Evolutionary conservation across 2,113 vertebrate species (phyloP).

Genomic region (Meriones unguiculatus): DNA sequence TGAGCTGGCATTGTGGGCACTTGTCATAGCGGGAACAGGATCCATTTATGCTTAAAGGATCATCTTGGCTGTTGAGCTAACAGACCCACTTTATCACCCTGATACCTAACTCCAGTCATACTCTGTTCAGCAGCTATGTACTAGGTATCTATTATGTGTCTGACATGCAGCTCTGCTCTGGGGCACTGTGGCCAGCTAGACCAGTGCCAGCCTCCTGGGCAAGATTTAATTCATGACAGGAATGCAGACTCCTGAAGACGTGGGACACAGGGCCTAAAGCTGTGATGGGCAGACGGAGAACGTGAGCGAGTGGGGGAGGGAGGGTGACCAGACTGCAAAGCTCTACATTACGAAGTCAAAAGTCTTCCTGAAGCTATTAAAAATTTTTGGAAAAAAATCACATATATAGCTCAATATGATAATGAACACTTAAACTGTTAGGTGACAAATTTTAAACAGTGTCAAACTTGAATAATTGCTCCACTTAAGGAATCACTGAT

Average conservation of each 20-base stretch:
- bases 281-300: background rate
- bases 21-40: background rate
- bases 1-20: background rate
- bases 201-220: background rate
- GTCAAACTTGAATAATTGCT: constrained; percentile 41
- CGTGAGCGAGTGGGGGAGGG: fast-evolving
- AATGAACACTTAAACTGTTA: background rate
- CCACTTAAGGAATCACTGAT: constrained; percentile 40
- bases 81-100: background rate
- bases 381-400: background rate
- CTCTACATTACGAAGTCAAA: background rate
- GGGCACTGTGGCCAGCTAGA: background rate
- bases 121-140: background rate
- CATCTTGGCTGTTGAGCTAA: background rate
- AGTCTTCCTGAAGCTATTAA: background rate
- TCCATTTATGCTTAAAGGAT: background rate
- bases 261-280: background rate
- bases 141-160: background rate
- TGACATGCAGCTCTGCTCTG: background rate
- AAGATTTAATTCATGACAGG: background rate
- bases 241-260: background rate
- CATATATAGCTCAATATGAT: background rate
- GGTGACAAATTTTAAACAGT: constrained; percentile 24
- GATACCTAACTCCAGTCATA: background rate
- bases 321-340: background rate